Percentiles rank a stretch among this genome's conserved stretches.
Conservation (phyloP, 2,113 vertebrate species). For the Psephotus haematonotus region DNA sequence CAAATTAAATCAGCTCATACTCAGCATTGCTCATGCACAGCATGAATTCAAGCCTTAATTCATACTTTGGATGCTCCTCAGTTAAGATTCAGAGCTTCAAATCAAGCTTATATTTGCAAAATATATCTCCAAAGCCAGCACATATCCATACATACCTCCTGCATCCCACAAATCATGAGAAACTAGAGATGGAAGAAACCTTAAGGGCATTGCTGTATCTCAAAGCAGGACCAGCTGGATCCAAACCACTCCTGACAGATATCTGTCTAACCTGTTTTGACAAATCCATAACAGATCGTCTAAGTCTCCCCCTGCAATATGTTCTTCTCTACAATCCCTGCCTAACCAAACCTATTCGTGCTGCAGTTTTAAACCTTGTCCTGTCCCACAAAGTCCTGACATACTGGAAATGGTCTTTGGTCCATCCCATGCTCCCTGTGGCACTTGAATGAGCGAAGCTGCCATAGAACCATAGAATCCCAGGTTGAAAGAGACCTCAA, state of each 20-base stretch:
- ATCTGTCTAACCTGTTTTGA: not conserved
- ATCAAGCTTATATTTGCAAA: not conserved
- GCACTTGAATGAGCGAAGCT: accelerated
- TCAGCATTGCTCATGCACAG: conserved; percentile 6
- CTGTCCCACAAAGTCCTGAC: not conserved
- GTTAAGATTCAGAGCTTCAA: not conserved
- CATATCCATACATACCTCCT: not conserved
- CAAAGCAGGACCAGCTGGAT: not conserved
- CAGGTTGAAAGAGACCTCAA: not conserved
- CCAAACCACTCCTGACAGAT: not conserved
- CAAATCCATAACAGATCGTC: not conserved
- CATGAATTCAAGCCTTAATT: not conserved
- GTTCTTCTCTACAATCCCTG: not conserved
- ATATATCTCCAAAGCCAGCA: not conserved
- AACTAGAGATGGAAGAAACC: not conserved
- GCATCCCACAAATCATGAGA: not conserved
- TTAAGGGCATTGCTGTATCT: not conserved
- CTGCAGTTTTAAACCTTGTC: not conserved
- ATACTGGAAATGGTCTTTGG: not conserved
- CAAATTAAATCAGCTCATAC: not conserved
- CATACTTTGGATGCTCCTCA: not conserved
- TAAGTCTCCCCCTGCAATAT: not conserved
- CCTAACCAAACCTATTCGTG: not conserved
- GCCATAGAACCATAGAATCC: not conserved
- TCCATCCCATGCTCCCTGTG: not conserved